These are phyloP conservation scores for Drosophila ezoana DNA, from an alignment of 2,888 invertebrate genomes.

Conservation along the genomic window DNA sequence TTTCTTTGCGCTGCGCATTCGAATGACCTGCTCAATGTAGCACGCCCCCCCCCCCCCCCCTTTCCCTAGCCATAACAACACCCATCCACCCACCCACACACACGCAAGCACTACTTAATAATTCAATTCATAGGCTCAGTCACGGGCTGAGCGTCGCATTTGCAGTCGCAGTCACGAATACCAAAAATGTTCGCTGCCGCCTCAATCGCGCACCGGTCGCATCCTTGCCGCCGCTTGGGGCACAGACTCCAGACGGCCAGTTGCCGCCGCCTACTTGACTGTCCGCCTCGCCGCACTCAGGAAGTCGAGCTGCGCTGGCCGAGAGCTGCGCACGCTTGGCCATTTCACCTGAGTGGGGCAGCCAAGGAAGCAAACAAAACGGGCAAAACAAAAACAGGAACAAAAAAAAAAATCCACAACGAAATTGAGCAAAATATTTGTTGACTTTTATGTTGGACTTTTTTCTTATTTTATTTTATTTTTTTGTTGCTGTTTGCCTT, in stretches of 20 bases:
- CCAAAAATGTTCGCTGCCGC: constrained; percentile 37
- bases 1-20: constrained; percentile 60
- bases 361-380: constrained; percentile 37
- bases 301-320: constrained; percentile 24
- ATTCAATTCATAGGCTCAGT: constrained; percentile 80
- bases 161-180: constrained; percentile 59
- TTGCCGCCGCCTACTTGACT: neutral
- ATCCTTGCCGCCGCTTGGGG: constrained; percentile 26
- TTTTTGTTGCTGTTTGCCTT: constrained; percentile 61
- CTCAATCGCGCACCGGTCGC: constrained; percentile 21
- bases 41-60: constrained; percentile 20
- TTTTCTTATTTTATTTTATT: constrained; percentile 19
- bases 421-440: constrained; percentile 60
- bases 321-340: constrained; percentile 6
- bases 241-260: constrained; percentile 19
- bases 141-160: constrained; percentile 59
- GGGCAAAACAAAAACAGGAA: constrained; percentile 28
- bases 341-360: constrained; percentile 40
- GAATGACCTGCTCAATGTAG: constrained; percentile 73
- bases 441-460: constrained; percentile 59
- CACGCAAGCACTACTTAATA: constrained; percentile 69
- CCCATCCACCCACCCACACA: constrained; percentile 6
- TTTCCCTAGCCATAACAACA: neutral
- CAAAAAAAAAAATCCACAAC: constrained; percentile 20
- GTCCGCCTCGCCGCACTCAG: constrained; percentile 11